Percentiles rank a stretch among this genome's conserved stretches.
Conservation (phyloP, 2,888 invertebrate genomes). For the Isotomurus palustris region DNA sequence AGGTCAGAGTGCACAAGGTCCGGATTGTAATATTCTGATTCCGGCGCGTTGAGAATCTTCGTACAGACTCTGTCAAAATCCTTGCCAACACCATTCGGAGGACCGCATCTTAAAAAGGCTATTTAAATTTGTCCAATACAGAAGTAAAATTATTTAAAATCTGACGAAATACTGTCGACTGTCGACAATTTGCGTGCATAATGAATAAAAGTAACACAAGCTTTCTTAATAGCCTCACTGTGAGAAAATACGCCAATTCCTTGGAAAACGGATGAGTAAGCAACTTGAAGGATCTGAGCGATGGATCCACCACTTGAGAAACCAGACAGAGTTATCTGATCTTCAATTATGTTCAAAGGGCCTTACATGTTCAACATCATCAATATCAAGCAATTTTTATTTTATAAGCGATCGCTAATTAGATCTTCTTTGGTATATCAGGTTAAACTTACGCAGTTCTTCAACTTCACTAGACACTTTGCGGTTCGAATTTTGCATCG, state of each 20-base stretch:
- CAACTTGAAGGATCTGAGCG: constrained; percentile 1
- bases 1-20: constrained; percentile 26
- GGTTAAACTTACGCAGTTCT: no score
- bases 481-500: no score
- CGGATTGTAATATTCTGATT: constrained; percentile 15
- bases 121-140: no score
- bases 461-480: no score
- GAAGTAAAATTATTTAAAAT: no score
- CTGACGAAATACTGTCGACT: no score
- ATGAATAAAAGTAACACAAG: background rate
- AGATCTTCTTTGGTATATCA: no score
- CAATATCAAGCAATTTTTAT: no score
- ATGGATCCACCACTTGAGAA: background rate
- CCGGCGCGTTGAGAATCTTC: constrained; percentile 10
- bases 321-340: constrained; percentile 2
- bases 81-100: constrained; percentile 11
- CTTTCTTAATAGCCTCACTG: background rate
- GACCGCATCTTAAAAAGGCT: constrained; percentile 31
- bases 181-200: no score
- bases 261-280: background rate
- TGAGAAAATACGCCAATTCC: constrained; percentile 1
- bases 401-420: no score
- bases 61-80: constrained; percentile 25
- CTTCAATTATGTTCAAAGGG: background rate
- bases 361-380: background rate